A percentile compares a stretch with the other conserved stretches of the same genome.
phyloP scores from a whole-genome alignment of 2,888 invertebrate species.

The Torymus tubicola region DNA sequence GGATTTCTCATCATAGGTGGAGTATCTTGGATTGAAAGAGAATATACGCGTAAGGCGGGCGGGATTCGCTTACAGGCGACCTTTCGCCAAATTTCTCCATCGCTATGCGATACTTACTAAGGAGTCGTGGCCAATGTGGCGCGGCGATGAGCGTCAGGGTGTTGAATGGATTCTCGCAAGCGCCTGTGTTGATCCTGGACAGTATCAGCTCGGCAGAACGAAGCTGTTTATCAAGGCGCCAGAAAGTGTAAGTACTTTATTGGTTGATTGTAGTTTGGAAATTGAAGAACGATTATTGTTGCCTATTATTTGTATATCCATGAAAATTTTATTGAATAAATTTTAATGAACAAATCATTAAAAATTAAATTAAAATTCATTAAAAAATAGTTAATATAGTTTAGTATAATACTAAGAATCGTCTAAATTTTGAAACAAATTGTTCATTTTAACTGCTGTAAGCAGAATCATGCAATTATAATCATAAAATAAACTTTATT shows the following conservation, averaged over 20 bases:
- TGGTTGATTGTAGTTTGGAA: too few relatives aligned
- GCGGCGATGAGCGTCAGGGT: conserved; percentile 77
- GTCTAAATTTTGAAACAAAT: too few relatives aligned
- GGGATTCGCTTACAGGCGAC: conserved; percentile 82
- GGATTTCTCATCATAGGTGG: conserved; percentile 76
- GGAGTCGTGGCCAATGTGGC: conserved; percentile 82
- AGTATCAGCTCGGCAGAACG: conserved; percentile 82
- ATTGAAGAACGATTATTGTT: too few relatives aligned
- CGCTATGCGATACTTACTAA: conserved; percentile 82
- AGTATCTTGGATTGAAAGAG: conserved; percentile 83
- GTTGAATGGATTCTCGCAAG: conserved; percentile 79
- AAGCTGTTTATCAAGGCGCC: conserved; percentile 85
- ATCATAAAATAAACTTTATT: too few relatives aligned
- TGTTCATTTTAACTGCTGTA: too few relatives aligned
- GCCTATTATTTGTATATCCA: too few relatives aligned
- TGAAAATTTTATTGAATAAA: too few relatives aligned
- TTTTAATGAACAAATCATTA: too few relatives aligned
- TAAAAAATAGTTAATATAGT: too few relatives aligned
- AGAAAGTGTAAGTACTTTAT: conserved; percentile 77
- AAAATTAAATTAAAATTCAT: too few relatives aligned
- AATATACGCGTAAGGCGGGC: conserved; percentile 83
- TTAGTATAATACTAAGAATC: too few relatives aligned
- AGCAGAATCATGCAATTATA: too few relatives aligned
- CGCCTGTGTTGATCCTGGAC: conserved; percentile 80
- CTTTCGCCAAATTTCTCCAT: conserved; percentile 81